Evolutionary conservation across 2,113 vertebrate genomes (phyloP).

Genomic region (Capricornis sumatraensis): DNA sequence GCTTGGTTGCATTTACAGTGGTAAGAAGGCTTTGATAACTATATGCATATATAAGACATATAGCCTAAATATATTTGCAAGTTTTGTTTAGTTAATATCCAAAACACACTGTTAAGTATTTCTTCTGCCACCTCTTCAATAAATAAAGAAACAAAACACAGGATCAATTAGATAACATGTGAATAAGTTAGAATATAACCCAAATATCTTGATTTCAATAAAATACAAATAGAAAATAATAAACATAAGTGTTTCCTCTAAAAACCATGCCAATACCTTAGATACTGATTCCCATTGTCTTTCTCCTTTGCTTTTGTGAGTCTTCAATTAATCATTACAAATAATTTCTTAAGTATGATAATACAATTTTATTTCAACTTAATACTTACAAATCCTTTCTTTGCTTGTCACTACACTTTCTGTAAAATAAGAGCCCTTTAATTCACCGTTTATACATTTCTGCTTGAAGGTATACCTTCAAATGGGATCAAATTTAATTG

Average conservation of each 20-base stretch:
- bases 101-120: not conserved
- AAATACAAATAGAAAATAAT: not conserved
- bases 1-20: not conserved
- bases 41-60: not conserved
- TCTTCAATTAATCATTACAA: slow-evolving; percentile 62
- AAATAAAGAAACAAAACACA: not conserved
- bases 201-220: not conserved
- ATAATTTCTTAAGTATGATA: slow-evolving; percentile 62
- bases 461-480: slow-evolving; percentile 69
- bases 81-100: not conserved
- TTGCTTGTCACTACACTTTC: slow-evolving; percentile 61
- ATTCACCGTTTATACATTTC: slow-evolving; percentile 59
- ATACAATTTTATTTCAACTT: slow-evolving; percentile 66
- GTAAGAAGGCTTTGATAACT: not conserved
- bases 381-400: slow-evolving; percentile 65
- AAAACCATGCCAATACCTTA: not conserved
- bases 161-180: not conserved
- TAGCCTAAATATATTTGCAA: not conserved
- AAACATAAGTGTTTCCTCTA: not conserved
- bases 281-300: not conserved
- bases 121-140: not conserved
- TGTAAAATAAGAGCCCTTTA: slow-evolving; percentile 69
- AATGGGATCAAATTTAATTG: slow-evolving; percentile 74
- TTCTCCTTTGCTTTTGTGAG: slow-evolving; percentile 15
- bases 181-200: not conserved